Evolutionary conservation across 2,888 invertebrate genomes (phyloP).

Genomic region (Eupelmus urozonus): DNA sequence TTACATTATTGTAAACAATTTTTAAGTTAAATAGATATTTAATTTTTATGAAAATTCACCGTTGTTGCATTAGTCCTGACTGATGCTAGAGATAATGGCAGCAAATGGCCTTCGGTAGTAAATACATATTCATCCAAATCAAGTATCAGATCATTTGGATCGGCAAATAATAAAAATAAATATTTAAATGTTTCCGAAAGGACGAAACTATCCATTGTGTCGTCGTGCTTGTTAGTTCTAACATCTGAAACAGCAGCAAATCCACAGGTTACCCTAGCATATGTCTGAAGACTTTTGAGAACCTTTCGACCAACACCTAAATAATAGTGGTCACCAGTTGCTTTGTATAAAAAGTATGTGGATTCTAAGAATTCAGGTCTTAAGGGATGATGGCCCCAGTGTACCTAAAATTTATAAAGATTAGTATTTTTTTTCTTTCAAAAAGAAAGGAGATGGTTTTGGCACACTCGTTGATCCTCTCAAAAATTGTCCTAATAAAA

Average conservation of each 20-base stretch:
- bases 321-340: conserved; percentile 97
- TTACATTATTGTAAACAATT: background rate
- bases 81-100: conserved; percentile 90
- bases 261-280: conserved; percentile 96
- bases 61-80: conserved; percentile 80
- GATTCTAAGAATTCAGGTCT: conserved; percentile 98
- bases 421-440: conserved; percentile 16
- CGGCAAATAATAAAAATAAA: conserved; percentile 94
- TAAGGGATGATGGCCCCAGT: conserved; percentile 98
- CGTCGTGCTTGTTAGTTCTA: conserved; percentile 92
- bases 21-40: too few species aligned
- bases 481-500: conserved; percentile 15
- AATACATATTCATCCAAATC: conserved; percentile 92
- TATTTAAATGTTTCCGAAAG: conserved; percentile 99
- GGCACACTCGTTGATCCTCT: conserved; percentile 42
- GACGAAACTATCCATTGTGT: conserved; percentile 99
- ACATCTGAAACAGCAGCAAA: conserved; percentile 99
- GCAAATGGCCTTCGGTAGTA: conserved; percentile 96
- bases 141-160: conserved; percentile 89
- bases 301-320: conserved; percentile 94
- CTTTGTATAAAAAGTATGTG: conserved; percentile 96
- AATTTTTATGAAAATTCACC: conserved; percentile 70
- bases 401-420: conserved; percentile 82
- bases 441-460: conserved; percentile 31
- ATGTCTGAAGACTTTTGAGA: conserved; percentile 91